phyloP scores from a whole-genome alignment of 2,888 invertebrate species.

The Phyllotreta striolata region DNA sequence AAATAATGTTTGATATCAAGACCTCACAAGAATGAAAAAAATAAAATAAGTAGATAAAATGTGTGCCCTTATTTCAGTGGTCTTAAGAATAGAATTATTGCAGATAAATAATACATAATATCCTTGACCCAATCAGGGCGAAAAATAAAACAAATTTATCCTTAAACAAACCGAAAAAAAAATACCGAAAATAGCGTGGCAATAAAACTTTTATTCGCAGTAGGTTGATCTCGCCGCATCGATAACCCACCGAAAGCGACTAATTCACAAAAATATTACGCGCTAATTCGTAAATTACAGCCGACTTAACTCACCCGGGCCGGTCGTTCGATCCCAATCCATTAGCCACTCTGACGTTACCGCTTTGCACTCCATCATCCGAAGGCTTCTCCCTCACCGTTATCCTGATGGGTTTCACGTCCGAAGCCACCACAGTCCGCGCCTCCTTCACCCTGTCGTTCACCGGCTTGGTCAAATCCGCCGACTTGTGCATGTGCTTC shows the following conservation, averaged over 20 bases:
- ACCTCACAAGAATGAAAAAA: too few relatives aligned
- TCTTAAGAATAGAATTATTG: too few relatives aligned
- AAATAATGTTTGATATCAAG: too few relatives aligned
- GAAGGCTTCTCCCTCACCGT: slow-evolving; percentile 59
- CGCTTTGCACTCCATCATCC: slow-evolving; percentile 60
- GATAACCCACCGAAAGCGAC: slow-evolving; percentile 28
- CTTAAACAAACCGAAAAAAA: not conserved
- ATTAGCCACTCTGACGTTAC: slow-evolving; percentile 58
- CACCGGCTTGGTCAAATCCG: slow-evolving; percentile 43
- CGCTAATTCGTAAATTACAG: slow-evolving; percentile 9
- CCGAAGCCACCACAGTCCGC: slow-evolving; percentile 56
- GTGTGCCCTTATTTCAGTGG: too few relatives aligned
- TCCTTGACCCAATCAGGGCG: too few relatives aligned
- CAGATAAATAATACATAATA: too few relatives aligned
- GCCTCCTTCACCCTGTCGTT: slow-evolving; percentile 54
- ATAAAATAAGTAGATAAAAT: too few relatives aligned
- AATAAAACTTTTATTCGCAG: slow-evolving; percentile 28
- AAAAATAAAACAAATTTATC: too few relatives aligned
- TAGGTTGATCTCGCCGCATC: slow-evolving; percentile 29
- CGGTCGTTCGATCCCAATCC: slow-evolving; percentile 55
- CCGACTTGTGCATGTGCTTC: slow-evolving; percentile 53
- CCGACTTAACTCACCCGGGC: slow-evolving; percentile 55
- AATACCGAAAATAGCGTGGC: slow-evolving; percentile 28
- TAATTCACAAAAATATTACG: too few relatives aligned
- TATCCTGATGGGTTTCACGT: slow-evolving; percentile 60